phyloP scores from a whole-genome alignment of 2,113 vertebrate genomes.

The Labrus mixtus region DNA sequence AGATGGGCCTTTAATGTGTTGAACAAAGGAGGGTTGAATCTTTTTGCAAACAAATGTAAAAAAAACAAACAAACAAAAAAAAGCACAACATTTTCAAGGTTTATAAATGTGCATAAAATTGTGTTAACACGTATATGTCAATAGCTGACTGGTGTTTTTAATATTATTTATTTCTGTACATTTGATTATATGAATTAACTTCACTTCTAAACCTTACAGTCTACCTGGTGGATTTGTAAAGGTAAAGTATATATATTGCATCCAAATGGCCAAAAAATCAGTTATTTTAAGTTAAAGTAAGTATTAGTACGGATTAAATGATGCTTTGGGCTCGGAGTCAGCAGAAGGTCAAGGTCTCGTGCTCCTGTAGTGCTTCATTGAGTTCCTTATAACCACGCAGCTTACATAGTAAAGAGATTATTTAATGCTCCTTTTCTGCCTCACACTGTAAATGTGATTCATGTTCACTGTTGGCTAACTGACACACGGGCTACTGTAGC shows the following conservation, averaged over 20 bases:
- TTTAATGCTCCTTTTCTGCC: conserved; percentile 38
- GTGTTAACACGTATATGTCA: too few relatives aligned
- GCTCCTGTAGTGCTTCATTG: conserved; percentile 15
- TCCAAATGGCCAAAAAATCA: not conserved
- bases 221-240: not conserved
- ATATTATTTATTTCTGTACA: too few relatives aligned
- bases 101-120: too few relatives aligned
- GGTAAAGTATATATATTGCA: not conserved
- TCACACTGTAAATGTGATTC: conserved; percentile 42
- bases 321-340: not conserved
- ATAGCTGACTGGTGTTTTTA: too few relatives aligned
- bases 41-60: too few relatives aligned
- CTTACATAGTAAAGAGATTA: conserved; percentile 32
- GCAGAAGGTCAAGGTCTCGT: not conserved
- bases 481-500: conserved; percentile 40
- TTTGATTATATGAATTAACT: too few relatives aligned
- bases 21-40: too few relatives aligned
- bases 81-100: too few relatives aligned
- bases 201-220: too few relatives aligned
- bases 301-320: conserved; percentile 6
- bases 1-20: too few relatives aligned
- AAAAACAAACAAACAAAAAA: too few relatives aligned
- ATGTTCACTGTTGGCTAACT: conserved; percentile 28
- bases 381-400: conserved; percentile 17
- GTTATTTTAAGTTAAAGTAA: not conserved